Evolutionary conservation across 2,113 vertebrate genomes (phyloP).

Genomic region (Onychostoma macrolepis): DNA sequence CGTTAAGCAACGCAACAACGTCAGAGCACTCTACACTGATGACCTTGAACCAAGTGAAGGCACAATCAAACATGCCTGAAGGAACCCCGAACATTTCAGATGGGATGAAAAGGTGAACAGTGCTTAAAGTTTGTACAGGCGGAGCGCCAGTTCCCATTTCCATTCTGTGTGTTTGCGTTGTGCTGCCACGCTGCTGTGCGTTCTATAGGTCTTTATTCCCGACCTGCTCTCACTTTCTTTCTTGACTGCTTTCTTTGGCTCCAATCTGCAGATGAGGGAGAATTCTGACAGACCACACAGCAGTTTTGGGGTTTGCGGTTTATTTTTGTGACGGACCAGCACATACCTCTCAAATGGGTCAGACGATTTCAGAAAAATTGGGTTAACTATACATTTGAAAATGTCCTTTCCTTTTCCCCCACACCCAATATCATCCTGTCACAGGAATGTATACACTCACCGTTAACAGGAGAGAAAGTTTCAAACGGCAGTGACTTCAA

Average conservation of each 20-base stretch:
- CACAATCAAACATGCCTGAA: slow-evolving; percentile 23
- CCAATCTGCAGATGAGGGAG: slow-evolving; percentile 69
- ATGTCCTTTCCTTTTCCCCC: slow-evolving; percentile 41
- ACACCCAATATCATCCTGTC: slow-evolving; percentile 44
- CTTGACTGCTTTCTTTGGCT: slow-evolving; percentile 75
- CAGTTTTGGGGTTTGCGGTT: slow-evolving; percentile 69
- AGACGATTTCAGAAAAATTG: slow-evolving; percentile 67
- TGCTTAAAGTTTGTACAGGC: slow-evolving; percentile 8
- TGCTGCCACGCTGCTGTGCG: slow-evolving; percentile 12
- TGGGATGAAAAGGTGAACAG: slow-evolving; percentile 19
- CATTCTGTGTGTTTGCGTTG: slow-evolving; percentile 21
- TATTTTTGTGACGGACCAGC: slow-evolving; percentile 68
- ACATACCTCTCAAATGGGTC: slow-evolving; percentile 68
- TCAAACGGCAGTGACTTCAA: neutral
- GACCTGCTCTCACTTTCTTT: slow-evolving; percentile 37
- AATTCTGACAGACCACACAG: slow-evolving; percentile 79
- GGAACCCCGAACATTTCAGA: slow-evolving; percentile 17
- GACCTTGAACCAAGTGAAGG: neutral
- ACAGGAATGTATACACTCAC: slow-evolving; percentile 22
- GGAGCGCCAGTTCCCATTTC: slow-evolving; percentile 28
- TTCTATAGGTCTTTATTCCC: slow-evolving; percentile 37
- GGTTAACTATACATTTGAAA: slow-evolving; percentile 63
- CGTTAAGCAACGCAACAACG: neutral
- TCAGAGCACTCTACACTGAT: neutral
- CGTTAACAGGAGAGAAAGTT: neutral